These are phyloP conservation scores for Elephas maximus DNA, from an alignment of 2,113 vertebrate species.

Conservation along the genomic window DNA sequence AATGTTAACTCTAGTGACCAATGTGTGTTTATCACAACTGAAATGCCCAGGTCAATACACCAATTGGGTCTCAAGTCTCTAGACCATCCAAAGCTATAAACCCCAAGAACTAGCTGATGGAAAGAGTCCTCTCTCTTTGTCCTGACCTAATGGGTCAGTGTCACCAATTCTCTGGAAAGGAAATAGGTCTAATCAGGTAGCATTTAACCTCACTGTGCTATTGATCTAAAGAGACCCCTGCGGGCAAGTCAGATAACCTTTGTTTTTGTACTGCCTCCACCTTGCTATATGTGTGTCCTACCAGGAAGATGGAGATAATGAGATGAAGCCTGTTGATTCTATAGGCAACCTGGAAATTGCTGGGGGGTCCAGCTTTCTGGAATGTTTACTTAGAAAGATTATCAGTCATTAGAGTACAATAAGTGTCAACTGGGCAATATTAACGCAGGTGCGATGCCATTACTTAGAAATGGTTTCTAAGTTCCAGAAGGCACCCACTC, in stretches of 20 bases:
- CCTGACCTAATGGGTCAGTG: not conserved
- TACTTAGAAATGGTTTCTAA: slow-evolving; percentile 24
- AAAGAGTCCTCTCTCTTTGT: not conserved
- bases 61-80: not conserved
- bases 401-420: not conserved
- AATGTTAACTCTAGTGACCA: slow-evolving; percentile 37
- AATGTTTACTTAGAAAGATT: slow-evolving; percentile 35
- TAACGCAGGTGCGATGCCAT: not conserved
- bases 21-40: not conserved
- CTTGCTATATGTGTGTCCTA: not conserved
- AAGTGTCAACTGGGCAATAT: not conserved
- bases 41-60: not conserved
- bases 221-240: not conserved
- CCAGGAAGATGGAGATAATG: slow-evolving; percentile 34
- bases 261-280: not conserved
- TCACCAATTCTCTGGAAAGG: not conserved
- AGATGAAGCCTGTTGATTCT: slow-evolving; percentile 26
- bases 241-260: not conserved
- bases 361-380: slow-evolving; percentile 39
- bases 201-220: not conserved
- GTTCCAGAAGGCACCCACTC: not conserved
- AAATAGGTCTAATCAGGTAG: not conserved
- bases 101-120: not conserved
- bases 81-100: not conserved
- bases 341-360: not conserved